A percentile compares a stretch with the other conserved stretches of the same genome.
phyloP scores from a whole-genome alignment of 2,888 invertebrate genomes.

The Lasioglossum malachurum region DNA sequence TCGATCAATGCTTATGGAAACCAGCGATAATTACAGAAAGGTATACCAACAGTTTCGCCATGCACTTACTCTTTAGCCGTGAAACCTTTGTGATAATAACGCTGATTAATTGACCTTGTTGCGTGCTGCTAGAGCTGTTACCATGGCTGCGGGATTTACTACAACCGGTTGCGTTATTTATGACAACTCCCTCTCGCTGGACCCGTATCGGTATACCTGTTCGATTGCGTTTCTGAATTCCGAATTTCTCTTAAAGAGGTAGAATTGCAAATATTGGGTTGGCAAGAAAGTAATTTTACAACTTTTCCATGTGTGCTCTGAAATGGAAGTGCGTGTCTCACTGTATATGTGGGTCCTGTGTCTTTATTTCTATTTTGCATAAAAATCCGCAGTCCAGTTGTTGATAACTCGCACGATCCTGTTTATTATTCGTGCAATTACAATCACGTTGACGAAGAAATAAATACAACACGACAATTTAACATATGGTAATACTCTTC shows the following conservation, averaged over 20 bases:
- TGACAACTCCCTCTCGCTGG: not conserved
- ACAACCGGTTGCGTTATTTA: conserved; percentile 11
- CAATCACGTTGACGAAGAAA: not conserved
- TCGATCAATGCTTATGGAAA: not conserved
- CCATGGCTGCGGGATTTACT: not conserved
- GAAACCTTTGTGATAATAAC: conserved; percentile 8
- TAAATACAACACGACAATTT: not conserved
- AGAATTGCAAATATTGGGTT: not conserved
- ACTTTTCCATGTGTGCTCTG: too few species aligned
- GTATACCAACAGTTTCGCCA: not conserved
- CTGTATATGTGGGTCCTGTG: too few species aligned
- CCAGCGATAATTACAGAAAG: not conserved
- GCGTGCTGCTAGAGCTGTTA: not conserved
- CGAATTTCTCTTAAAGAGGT: not conserved
- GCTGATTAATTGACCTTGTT: conserved; percentile 8
- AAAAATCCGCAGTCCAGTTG: too few species aligned
- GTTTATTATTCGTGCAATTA: not conserved
- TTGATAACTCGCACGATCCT: too few species aligned
- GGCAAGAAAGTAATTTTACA: too few species aligned
- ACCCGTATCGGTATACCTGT: not conserved
- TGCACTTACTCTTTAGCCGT: not conserved
- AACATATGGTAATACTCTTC: not conserved
- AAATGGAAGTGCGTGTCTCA: too few species aligned
- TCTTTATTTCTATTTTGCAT: too few species aligned
- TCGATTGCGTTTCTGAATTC: not conserved